These are phyloP conservation scores for Myripristis jacobus DNA, from an alignment of 2,797 vertebrate genomes.

Conservation along the genomic window DNA sequence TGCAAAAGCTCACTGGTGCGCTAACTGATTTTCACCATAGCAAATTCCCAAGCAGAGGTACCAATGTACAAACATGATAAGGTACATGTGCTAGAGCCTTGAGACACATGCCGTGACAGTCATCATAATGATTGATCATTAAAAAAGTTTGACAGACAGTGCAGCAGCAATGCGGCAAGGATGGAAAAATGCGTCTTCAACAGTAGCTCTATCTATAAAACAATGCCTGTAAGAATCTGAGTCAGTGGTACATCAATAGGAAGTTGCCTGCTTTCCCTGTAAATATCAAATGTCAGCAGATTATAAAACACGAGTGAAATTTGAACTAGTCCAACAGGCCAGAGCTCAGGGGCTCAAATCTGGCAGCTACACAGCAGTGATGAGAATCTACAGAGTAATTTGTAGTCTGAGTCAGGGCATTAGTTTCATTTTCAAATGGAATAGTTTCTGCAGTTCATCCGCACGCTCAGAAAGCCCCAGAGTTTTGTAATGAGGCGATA, in stretches of 20 bases:
- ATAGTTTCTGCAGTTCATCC: constrained; percentile 60
- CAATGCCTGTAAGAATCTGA: not conserved
- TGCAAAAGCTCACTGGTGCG: no score
- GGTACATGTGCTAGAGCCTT: no score
- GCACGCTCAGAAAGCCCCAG: constrained; percentile 39
- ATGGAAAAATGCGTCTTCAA: not conserved
- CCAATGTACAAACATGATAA: no score
- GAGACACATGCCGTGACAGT: no score
- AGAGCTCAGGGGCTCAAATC: constrained; percentile 60
- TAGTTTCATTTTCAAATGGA: constrained; percentile 69
- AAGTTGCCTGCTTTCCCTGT: constrained; percentile 18
- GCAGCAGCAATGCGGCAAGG: not conserved
- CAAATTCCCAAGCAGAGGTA: no score
- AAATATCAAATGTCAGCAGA: constrained; percentile 33
- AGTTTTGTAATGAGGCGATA: constrained; percentile 71
- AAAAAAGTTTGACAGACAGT: not conserved
- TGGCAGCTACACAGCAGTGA: constrained; percentile 32
- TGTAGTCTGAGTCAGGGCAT: constrained; percentile 65
- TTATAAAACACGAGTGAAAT: constrained; percentile 39
- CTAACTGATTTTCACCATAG: no score
- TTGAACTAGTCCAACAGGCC: constrained; percentile 39
- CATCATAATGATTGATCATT: not conserved
- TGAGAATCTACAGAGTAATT: constrained; percentile 66
- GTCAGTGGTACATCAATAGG: constrained; percentile 1
- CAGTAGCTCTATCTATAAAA: not conserved